Conservation (phyloP, 2,888 invertebrate species). For the Colletes collaris region DNA sequence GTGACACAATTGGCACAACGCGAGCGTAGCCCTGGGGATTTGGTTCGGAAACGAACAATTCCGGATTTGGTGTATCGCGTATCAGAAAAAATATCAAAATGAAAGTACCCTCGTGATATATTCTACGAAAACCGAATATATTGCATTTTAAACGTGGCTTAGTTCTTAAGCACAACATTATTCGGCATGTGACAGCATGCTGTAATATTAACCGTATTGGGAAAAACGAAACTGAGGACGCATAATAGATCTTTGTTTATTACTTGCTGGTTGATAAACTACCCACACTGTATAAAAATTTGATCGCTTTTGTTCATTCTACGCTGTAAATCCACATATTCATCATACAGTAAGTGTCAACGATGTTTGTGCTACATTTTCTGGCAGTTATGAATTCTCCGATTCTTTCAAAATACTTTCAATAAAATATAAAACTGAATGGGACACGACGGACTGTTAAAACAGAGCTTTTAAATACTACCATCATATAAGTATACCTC, state of each 20-base stretch:
- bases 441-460: neutral
- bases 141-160: constrained; percentile 4
- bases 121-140: constrained; percentile 10
- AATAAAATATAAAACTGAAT: neutral
- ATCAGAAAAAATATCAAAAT: constrained; percentile 57
- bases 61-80: constrained; percentile 50
- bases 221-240: constrained; percentile 26
- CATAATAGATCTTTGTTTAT: constrained; percentile 46
- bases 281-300: constrained; percentile 35
- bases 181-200: constrained; percentile 43
- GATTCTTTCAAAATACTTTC: constrained; percentile 35
- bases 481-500: no score
- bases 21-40: constrained; percentile 50
- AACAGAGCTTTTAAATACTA: no score
- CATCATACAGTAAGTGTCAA: constrained; percentile 51
- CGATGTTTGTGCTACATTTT: constrained; percentile 13
- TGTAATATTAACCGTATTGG: constrained; percentile 41
- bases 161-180: neutral
- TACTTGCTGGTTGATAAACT: constrained; percentile 34
- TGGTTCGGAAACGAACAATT: constrained; percentile 43
- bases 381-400: constrained; percentile 10
- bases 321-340: constrained; percentile 23
- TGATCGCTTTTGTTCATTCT: constrained; percentile 12
- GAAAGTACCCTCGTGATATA: constrained; percentile 63
- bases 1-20: constrained; percentile 51